Percentiles rank a stretch among this genome's conserved stretches.
These are phyloP conservation scores for Thermophis baileyi DNA, from an alignment of 2,113 vertebrate species.

Conservation along the genomic window DNA sequence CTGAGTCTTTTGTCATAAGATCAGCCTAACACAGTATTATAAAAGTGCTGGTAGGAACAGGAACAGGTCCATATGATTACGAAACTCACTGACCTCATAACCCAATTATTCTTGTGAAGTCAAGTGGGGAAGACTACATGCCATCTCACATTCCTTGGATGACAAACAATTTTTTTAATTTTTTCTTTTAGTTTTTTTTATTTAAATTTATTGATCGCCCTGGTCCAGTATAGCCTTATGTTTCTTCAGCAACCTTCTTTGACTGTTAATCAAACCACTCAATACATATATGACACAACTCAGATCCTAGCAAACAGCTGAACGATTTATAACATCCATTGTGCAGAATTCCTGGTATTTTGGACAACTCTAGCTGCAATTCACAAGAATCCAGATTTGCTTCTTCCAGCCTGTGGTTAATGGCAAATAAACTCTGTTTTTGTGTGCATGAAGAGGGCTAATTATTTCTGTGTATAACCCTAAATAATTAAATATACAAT, in stretches of 20 bases:
- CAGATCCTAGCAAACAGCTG: neutral
- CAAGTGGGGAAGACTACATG: neutral
- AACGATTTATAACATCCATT: neutral
- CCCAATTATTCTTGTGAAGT: neutral
- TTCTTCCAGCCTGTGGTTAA: neutral
- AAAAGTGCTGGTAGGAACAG: neutral
- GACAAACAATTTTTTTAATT: neutral
- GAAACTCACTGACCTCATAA: neutral
- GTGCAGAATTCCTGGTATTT: neutral
- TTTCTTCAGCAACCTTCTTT: neutral
- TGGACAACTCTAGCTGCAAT: neutral
- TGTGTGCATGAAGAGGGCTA: neutral
- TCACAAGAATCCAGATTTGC: neutral
- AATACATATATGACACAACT: neutral
- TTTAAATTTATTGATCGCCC: neutral
- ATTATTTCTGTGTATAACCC: neutral
- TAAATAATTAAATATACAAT: neutral
- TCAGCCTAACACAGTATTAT: neutral
- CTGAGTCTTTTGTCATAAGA: neutral
- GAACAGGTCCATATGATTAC: neutral
- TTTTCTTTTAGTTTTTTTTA: neutral
- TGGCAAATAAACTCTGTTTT: neutral
- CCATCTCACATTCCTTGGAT: neutral
- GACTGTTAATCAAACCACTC: neutral
- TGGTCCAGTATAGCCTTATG: neutral